Evolutionary conservation across 2,797 vertebrate species (phyloP).

Genomic region (Molossus alvarezi): DNA sequence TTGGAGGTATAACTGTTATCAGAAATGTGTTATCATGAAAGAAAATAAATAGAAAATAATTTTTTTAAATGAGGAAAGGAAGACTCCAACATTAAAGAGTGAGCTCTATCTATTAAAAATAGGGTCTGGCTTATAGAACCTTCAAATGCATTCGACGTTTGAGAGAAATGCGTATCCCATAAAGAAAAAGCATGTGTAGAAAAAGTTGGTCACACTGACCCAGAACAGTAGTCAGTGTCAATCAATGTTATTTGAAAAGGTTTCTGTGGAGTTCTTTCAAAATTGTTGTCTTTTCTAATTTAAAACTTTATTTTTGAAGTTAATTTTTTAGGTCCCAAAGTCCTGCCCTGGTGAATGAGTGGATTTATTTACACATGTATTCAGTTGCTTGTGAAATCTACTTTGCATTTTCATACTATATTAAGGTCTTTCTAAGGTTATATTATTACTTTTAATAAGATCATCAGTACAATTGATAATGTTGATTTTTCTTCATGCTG

Average conservation of each 20-base stretch:
- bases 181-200: neutral
- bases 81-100: conserved; percentile 25
- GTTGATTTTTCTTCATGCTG: conserved; percentile 22
- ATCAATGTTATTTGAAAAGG: neutral
- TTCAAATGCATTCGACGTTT: conserved; percentile 46
- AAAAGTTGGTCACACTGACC: neutral
- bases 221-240: neutral
- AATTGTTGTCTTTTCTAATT: conserved; percentile 52
- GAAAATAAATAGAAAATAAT: conserved; percentile 13
- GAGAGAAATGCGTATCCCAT: conserved; percentile 22
- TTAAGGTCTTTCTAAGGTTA: neutral
- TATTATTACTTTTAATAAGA: conserved; percentile 48
- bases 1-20: neutral
- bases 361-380: neutral
- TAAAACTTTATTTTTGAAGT: conserved; percentile 66
- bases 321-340: neutral
- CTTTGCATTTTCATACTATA: neutral
- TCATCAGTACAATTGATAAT: neutral
- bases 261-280: neutral
- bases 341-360: neutral
- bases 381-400: neutral
- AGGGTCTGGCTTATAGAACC: neutral
- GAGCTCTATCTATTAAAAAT: conserved; percentile 35
- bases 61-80: neutral
- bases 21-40: conserved; percentile 8